Percentiles rank a stretch among this genome's conserved stretches.
phyloP scores from a whole-genome alignment of 2,113 vertebrate genomes.

The Epinephelus moara region DNA sequence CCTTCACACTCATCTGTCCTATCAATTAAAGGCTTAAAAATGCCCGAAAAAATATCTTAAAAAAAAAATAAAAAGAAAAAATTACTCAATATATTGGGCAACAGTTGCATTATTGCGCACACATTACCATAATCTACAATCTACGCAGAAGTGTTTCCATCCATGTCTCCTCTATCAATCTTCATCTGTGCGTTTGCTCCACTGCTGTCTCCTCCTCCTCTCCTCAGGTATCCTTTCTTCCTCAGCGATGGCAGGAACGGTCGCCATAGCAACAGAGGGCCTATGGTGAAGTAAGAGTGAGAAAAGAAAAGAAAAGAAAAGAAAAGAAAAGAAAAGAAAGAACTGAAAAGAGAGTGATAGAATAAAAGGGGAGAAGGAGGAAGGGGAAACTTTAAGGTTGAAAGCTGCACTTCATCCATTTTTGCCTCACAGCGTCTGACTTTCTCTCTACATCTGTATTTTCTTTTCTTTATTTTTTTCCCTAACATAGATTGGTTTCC shows the following conservation, averaged over 20 bases:
- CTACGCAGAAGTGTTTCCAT: background rate
- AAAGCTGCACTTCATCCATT: slow-evolving; percentile 30
- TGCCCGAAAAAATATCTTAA: too few species aligned
- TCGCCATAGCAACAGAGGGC: slow-evolving; percentile 77
- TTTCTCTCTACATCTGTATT: slow-evolving; percentile 24
- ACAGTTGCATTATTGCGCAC: background rate
- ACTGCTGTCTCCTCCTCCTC: slow-evolving; percentile 35
- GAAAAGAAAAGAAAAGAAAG: slow-evolving; percentile 13
- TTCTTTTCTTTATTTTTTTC: background rate
- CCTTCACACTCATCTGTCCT: too few species aligned
- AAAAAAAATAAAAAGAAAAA: too few species aligned
- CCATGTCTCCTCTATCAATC: slow-evolving; percentile 21
- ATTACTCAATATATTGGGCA: background rate
- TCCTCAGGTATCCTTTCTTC: slow-evolving; percentile 71
- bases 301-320: background rate
- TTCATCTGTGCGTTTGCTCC: slow-evolving; percentile 43
- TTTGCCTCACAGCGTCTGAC: slow-evolving; percentile 27
- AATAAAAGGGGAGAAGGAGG: background rate
- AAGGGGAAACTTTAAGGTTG: slow-evolving; percentile 33
- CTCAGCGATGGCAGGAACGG: slow-evolving; percentile 53
- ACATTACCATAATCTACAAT: background rate
- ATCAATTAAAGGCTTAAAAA: too few species aligned
- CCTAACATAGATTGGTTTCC: slow-evolving; percentile 38
- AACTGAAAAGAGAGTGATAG: background rate
- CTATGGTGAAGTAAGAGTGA: slow-evolving; percentile 36